These are phyloP conservation scores for Oncopeltus fasciatus DNA, from an alignment of 1,140 invertebrate genomes.

Conservation along the genomic window DNA sequence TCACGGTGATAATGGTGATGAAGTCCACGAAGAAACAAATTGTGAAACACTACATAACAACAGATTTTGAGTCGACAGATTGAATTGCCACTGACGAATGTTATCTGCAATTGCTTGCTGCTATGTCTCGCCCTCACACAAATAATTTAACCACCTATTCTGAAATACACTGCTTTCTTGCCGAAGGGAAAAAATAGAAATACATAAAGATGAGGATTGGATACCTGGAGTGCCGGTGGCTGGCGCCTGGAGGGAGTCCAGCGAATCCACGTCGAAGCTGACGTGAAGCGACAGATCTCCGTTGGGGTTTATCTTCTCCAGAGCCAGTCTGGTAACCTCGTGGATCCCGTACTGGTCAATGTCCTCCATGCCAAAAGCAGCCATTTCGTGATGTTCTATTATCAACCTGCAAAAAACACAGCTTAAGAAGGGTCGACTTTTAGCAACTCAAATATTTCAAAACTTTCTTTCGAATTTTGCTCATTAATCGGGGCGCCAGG, in stretches of 20 bases:
- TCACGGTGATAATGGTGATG: too few species aligned
- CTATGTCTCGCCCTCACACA: too few species aligned
- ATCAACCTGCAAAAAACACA: constrained; percentile 42
- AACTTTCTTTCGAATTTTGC: too few species aligned
- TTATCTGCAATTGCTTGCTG: too few species aligned
- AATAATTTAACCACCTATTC: too few species aligned
- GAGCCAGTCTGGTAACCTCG: constrained; percentile 53
- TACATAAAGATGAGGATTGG: neutral
- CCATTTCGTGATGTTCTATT: constrained; percentile 61
- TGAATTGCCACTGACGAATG: too few species aligned
- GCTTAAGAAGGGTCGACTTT: too few species aligned
- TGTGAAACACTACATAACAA: too few species aligned
- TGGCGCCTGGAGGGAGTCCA: constrained; percentile 71
- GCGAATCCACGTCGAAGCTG: constrained; percentile 83
- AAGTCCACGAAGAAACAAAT: too few species aligned
- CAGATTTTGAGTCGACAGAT: too few species aligned
- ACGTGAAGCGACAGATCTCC: constrained; percentile 64
- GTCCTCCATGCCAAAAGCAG: constrained; percentile 71
- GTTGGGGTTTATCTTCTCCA: constrained; percentile 50
- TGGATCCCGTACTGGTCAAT: constrained; percentile 62
- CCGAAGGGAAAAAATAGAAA: neutral
- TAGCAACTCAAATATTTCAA: too few species aligned
- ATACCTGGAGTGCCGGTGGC: constrained; percentile 73
- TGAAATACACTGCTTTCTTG: neutral
- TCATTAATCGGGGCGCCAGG: too few species aligned